Evolutionary conservation across 2,888 invertebrate genomes (phyloP).

Genomic region (Stenotaenia linearis): DNA sequence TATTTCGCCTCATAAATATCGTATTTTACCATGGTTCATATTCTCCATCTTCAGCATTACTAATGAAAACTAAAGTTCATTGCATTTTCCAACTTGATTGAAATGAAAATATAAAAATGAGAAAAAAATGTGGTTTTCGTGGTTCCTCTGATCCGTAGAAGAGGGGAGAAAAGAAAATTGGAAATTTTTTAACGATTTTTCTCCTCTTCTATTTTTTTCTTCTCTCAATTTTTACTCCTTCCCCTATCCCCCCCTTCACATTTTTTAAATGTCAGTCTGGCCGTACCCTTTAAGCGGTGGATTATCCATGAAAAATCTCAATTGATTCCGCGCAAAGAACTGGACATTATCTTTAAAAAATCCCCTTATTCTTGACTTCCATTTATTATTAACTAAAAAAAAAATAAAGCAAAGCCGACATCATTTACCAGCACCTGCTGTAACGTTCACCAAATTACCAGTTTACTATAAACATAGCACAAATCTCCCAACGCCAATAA

Average conservation of each 20-base stretch:
- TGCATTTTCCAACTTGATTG: constrained; percentile 19
- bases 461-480: not conserved
- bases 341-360: not conserved
- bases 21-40: not conserved
- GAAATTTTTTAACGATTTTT: constrained; percentile 15
- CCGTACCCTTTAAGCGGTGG: not conserved
- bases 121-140: constrained; percentile 17
- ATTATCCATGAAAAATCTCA: not conserved
- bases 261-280: constrained; percentile 1
- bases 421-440: not conserved
- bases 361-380: not conserved
- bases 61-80: constrained; percentile 23
- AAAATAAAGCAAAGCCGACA: not conserved
- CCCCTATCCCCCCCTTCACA: not conserved
- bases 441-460: not conserved
- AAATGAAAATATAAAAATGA: not conserved
- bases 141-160: constrained; percentile 17
- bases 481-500: not conserved
- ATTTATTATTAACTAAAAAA: not conserved
- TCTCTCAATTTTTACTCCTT: not conserved
- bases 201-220: not conserved
- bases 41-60: not conserved
- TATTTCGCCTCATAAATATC: not conserved
- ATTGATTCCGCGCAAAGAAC: not conserved
- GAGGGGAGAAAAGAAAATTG: not conserved